phyloP scores from a whole-genome alignment of 35 echinoderm and acorn worm species.

The Lytechinus variegatus region DNA sequence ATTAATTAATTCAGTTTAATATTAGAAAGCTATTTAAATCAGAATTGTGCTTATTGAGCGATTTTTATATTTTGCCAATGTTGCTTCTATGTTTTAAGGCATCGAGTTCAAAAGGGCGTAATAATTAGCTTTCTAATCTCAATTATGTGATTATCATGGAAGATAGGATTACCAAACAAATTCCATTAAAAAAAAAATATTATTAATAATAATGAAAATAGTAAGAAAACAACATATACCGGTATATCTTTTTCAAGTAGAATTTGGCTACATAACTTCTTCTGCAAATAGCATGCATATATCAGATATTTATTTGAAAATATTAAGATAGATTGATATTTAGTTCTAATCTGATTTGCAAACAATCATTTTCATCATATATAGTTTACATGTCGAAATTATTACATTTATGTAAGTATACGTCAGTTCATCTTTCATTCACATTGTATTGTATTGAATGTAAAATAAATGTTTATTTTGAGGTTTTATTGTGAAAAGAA shows the following conservation, averaged over 20 bases:
- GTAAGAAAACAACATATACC: background rate
- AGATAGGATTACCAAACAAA: too few species aligned
- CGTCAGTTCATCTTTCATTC: background rate
- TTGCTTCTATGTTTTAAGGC: too few species aligned
- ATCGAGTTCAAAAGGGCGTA: too few species aligned
- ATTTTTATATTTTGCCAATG: too few species aligned
- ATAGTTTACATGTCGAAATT: slow-evolving; percentile 11
- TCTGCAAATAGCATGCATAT: background rate
- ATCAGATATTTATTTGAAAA: background rate
- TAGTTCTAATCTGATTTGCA: background rate
- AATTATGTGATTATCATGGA: too few species aligned
- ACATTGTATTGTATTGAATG: background rate
- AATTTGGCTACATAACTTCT: background rate
- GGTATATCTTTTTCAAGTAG: background rate
- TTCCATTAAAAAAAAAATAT: too few species aligned
- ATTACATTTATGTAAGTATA: background rate
- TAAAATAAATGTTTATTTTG: background rate
- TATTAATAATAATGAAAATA: too few species aligned
- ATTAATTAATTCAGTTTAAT: too few species aligned
- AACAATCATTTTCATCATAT: background rate
- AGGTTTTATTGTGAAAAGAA: background rate
- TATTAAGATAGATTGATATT: background rate
- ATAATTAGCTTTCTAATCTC: too few species aligned
- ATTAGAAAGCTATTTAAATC: too few species aligned
- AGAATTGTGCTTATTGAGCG: too few species aligned